Evolutionary conservation across 92 coral and sea anemone species (phyloP).

Genomic region (Parazoanthus darwini): DNA sequence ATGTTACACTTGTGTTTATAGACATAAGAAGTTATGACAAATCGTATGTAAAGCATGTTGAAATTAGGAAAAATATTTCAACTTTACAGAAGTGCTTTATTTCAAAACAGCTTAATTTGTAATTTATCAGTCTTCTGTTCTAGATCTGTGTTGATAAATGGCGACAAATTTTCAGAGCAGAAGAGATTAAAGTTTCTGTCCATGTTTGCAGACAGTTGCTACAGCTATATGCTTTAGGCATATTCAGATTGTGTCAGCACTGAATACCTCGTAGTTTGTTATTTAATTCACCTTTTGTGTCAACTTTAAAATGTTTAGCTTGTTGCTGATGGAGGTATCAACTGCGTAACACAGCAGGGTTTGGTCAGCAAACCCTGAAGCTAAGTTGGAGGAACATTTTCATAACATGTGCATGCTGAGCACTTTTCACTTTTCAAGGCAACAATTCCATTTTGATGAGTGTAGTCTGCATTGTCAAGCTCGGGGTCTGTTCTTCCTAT

Average conservation of each 20-base stretch:
- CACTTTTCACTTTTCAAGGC: background rate
- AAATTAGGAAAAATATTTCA: no score
- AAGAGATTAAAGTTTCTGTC: background rate
- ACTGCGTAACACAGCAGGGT: background rate
- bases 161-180: background rate
- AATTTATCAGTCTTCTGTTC: background rate
- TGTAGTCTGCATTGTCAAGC: background rate
- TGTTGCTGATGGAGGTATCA: background rate
- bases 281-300: background rate
- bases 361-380: background rate
- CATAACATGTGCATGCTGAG: background rate
- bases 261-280: background rate
- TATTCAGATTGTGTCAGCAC: background rate
- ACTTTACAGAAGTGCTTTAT: background rate
- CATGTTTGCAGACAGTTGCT: constrained; percentile 9
- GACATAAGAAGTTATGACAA: background rate
- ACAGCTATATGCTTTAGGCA: background rate
- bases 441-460: background rate
- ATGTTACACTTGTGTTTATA: background rate
- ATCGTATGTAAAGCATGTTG: no score
- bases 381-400: background rate
- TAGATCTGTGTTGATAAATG: background rate
- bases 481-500: background rate
- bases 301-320: background rate
- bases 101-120: background rate